These are phyloP conservation scores for Scytalopus superciliaris DNA, from an alignment of 2,113 vertebrate species.

Conservation along the genomic window DNA sequence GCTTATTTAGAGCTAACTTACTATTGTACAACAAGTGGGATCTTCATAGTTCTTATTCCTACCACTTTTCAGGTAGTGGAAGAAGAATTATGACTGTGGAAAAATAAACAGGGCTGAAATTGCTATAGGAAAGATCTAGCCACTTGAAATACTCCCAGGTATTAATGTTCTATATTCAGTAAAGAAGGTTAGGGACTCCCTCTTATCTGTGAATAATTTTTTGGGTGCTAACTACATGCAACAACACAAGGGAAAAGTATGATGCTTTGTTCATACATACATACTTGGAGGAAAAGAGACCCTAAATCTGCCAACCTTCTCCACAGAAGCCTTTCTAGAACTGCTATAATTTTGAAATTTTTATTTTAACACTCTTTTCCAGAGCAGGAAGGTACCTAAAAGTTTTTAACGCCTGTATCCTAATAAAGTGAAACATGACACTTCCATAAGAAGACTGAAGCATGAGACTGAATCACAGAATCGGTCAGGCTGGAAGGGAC, in stretches of 20 bases:
- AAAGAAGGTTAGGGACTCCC: neutral
- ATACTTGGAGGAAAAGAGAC: neutral
- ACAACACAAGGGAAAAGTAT: neutral
- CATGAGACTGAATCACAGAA: neutral
- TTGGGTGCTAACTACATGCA: neutral
- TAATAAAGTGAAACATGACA: neutral
- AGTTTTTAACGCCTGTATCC: neutral
- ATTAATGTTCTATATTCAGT: neutral
- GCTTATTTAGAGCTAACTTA: neutral
- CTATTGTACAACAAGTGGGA: neutral
- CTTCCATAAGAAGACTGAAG: neutral
- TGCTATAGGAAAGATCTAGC: neutral
- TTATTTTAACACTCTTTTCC: neutral
- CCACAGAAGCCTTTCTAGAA: neutral
- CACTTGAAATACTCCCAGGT: neutral
- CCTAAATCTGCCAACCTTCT: neutral
- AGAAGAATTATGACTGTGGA: neutral
- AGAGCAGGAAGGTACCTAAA: neutral
- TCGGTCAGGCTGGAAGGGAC: neutral
- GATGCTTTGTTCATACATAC: neutral
- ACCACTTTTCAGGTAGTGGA: neutral
- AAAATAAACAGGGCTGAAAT: neutral
- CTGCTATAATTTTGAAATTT: neutral
- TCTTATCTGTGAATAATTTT: neutral
- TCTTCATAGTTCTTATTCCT: neutral